A percentile compares a stretch with the other conserved stretches of the same genome.
Evolutionary conservation across 1,140 invertebrate species (phyloP).

Genomic region (Diuraphis noxia): DNA sequence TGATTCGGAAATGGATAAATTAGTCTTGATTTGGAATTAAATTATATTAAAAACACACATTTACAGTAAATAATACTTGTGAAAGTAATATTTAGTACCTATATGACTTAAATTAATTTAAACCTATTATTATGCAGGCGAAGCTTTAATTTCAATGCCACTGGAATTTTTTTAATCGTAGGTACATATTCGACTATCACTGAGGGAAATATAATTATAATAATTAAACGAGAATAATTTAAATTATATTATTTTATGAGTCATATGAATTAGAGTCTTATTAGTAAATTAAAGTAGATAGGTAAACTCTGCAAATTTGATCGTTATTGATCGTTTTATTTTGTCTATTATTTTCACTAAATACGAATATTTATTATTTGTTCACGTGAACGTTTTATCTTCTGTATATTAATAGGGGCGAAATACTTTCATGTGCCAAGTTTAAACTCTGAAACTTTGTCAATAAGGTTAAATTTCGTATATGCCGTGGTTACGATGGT

Average conservation of each 20-base stretch:
- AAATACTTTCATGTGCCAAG: slow-evolving; percentile 40
- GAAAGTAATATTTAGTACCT: no score
- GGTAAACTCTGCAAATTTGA: background rate
- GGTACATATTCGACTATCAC: background rate
- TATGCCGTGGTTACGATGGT: slow-evolving; percentile 8
- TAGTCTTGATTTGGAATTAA: background rate
- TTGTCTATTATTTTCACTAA: background rate
- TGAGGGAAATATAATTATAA: background rate
- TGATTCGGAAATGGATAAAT: background rate
- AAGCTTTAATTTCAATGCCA: background rate
- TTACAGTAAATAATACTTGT: background rate
- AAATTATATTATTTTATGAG: background rate
- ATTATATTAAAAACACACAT: background rate
- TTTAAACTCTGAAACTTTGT: slow-evolving; percentile 31
- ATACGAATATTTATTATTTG: background rate
- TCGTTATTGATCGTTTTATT: background rate
- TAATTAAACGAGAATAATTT: background rate
- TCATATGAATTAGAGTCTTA: background rate
- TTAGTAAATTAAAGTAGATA: background rate
- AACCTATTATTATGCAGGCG: background rate
- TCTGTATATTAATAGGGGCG: background rate
- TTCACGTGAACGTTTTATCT: background rate
- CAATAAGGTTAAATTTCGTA: slow-evolving; percentile 38
- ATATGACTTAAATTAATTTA: background rate
- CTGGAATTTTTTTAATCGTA: background rate